Percentiles rank a stretch among this genome's conserved stretches.
These are phyloP conservation scores for Lycocorax pyrrhopterus DNA, from an alignment of 2,113 vertebrate genomes.

Conservation along the genomic window DNA sequence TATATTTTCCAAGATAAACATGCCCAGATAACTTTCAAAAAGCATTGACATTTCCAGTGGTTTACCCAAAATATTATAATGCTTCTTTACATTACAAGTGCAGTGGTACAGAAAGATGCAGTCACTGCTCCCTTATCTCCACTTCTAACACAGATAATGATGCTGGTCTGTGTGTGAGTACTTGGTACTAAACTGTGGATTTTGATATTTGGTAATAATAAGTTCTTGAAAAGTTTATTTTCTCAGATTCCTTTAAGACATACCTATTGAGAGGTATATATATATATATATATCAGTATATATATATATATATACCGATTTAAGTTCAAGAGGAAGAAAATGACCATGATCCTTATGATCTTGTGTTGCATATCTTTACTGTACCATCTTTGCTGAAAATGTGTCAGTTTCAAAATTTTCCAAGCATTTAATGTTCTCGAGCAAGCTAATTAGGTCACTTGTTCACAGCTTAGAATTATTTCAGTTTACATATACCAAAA, in stretches of 20 bases:
- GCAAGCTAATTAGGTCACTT: background rate
- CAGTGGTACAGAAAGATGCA: background rate
- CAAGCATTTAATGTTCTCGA: background rate
- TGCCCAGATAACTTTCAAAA: background rate
- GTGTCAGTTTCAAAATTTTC: background rate
- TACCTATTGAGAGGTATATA: accelerated
- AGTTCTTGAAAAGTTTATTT: background rate
- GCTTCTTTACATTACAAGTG: background rate
- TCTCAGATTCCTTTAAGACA: background rate
- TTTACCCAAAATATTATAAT: background rate
- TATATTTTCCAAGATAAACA: background rate
- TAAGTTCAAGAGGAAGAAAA: background rate
- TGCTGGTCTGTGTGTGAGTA: background rate
- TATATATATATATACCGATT: too few relatives aligned
- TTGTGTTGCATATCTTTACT: background rate
- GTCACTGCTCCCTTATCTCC: background rate
- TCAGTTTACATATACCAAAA: background rate
- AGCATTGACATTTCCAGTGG: background rate
- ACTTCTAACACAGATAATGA: background rate
- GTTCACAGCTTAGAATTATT: background rate
- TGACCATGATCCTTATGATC: background rate
- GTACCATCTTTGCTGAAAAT: background rate
- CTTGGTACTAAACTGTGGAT: background rate
- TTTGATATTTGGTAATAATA: background rate
- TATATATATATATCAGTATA: too few relatives aligned